These are phyloP conservation scores for Tyto alba DNA, from an alignment of 2,113 vertebrate species.

Conservation along the genomic window DNA sequence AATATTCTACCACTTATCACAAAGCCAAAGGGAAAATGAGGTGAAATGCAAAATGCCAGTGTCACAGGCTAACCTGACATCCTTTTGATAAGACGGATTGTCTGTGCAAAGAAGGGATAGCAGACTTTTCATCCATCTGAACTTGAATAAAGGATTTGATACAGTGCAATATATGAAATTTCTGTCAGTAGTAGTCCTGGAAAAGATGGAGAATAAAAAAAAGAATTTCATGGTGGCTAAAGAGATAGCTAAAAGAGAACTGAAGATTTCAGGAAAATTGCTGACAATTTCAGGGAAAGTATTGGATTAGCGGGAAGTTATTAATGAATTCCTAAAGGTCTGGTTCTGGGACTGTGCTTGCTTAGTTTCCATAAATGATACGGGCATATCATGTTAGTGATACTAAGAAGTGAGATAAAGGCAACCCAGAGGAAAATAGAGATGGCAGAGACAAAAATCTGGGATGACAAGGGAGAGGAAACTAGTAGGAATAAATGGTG, in stretches of 20 bases:
- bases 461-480: neutral
- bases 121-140: neutral
- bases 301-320: neutral
- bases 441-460: neutral
- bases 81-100: neutral
- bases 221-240: neutral
- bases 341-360: neutral
- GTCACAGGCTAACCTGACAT: neutral
- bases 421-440: neutral
- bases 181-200: neutral
- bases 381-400: neutral
- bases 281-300: neutral
- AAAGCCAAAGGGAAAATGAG: neutral
- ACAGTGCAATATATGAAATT: neutral
- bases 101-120: neutral
- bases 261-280: neutral
- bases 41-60: neutral
- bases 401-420: neutral
- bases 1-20: neutral
- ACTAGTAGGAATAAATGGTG: neutral
- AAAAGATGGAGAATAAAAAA: neutral
- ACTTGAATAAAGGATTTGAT: neutral
- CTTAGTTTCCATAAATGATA: neutral
- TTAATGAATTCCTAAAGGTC: neutral
- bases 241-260: neutral